Evolutionary conservation across 1,140 invertebrate species (phyloP).

Genomic region (Zaprionus inermis): DNA sequence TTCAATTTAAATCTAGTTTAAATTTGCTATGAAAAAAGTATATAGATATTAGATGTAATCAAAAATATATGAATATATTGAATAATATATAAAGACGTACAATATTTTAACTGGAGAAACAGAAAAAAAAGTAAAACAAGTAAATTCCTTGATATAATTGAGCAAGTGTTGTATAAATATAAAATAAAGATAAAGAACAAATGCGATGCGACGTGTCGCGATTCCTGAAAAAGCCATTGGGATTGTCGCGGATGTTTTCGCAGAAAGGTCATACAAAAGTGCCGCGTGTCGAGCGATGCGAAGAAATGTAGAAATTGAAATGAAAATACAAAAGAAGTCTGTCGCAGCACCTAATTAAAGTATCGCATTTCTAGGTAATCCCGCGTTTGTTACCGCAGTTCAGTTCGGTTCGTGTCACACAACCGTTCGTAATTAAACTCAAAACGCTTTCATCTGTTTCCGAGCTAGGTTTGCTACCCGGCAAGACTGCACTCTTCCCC

Average conservation of each 20-base stretch:
- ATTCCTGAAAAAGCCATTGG: not conserved
- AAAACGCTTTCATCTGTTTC: not conserved
- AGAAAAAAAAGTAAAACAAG: too few species aligned
- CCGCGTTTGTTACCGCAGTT: not conserved
- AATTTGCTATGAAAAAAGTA: not conserved
- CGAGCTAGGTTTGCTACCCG: not conserved
- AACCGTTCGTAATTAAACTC: constrained; percentile 2
- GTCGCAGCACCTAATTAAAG: not conserved
- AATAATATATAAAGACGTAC: too few species aligned
- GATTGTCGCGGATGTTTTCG: not conserved
- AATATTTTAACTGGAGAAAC: too few species aligned
- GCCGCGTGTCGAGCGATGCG: not conserved
- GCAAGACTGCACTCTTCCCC: too few species aligned
- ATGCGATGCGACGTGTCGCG: not conserved
- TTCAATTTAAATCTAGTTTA: not conserved
- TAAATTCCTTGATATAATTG: not conserved
- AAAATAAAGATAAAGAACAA: not conserved
- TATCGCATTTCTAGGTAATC: constrained; percentile 7
- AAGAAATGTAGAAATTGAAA: not conserved
- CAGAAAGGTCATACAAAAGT: not conserved
- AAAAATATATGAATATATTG: too few species aligned
- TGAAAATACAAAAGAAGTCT: not conserved
- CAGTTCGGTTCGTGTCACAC: not conserved
- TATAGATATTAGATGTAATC: not conserved
- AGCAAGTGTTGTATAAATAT: not conserved